Conservation (phyloP, 2,797 vertebrate genomes). For the Poeciliopsis infans region DNA sequence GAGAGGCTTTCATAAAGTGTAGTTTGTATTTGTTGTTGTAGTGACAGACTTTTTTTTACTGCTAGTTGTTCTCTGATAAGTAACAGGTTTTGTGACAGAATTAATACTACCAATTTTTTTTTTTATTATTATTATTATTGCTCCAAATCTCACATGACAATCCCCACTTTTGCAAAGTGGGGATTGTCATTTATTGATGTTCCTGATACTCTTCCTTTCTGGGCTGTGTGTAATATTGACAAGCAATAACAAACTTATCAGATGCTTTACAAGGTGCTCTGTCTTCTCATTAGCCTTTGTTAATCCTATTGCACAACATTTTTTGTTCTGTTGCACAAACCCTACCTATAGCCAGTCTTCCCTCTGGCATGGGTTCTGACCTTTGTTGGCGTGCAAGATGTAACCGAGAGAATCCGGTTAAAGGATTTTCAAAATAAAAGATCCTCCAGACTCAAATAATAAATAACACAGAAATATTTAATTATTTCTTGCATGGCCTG, state of each 20-base stretch:
- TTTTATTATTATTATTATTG: neutral
- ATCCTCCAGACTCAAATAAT: no score
- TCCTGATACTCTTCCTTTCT: neutral
- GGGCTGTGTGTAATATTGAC: neutral
- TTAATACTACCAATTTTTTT: neutral
- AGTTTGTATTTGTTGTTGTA: neutral
- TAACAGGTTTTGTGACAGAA: neutral
- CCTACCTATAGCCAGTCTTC: neutral
- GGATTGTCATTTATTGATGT: neutral
- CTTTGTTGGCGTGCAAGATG: neutral
- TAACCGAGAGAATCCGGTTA: no score
- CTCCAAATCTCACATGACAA: no score
- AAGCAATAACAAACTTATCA: neutral
- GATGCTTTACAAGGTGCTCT: neutral
- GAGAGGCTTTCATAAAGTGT: neutral
- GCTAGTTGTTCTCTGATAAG: neutral
- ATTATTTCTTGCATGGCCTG: no score
- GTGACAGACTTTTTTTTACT: neutral
- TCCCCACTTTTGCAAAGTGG: no score
- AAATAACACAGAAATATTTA: no score
- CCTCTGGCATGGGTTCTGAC: neutral
- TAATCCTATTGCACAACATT: neutral
- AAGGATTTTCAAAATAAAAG: no score
- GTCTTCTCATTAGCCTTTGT: neutral
- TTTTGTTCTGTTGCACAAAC: neutral